Base-by-base conservation (phyloP, 2,888 invertebrate genomes). In the Eustalomyia histrio region DNA sequence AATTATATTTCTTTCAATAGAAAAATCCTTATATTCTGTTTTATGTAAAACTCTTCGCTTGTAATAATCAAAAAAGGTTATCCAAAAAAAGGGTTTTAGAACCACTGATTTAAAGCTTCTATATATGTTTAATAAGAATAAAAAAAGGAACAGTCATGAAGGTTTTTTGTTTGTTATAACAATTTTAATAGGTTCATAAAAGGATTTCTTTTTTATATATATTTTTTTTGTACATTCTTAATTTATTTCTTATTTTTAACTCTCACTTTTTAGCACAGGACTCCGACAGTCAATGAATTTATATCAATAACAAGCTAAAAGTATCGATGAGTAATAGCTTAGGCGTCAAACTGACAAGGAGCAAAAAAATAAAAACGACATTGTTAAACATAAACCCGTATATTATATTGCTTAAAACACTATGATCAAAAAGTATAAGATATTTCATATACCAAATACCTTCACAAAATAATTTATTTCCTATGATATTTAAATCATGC, bases 301-400 rank as follows among this genome's bases (percentile, higher is more conserved):
- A 10, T 39, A 39, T 39, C 12, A 39, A 39, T 12, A 39, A 39
- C 39, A 10, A 43, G 24, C 47, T 35, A 64, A 57, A 58, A 64
- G 8, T 73, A 73, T 64, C 47, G 57, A 64, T 73, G 73, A 73
- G 73, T 73, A 64, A 73, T 57, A 64, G 55, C 55, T 9, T 18
- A 73, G 60, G 58, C 58, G 43, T 63, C 43, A 55, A 72, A 63
- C 61, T 43, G 35, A 61, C 39, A 61, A 35, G 35, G 33, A 9
- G 3, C 10, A 35, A 52, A 61, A 39, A 61, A 10, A 24, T 29
- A 47, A 47, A 14, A 47, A 47, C n/a, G 14, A 47, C 12, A 12
- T 39, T 39, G 12, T 39, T 39, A 39, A 39, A 39, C 39, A 39
- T 39, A 39, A 39, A 39, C 39, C 12, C 39, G 12, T 39, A 39